Conservation (phyloP, 2,888 invertebrate species). For the Acanthococcus lagerstroemiae region DNA sequence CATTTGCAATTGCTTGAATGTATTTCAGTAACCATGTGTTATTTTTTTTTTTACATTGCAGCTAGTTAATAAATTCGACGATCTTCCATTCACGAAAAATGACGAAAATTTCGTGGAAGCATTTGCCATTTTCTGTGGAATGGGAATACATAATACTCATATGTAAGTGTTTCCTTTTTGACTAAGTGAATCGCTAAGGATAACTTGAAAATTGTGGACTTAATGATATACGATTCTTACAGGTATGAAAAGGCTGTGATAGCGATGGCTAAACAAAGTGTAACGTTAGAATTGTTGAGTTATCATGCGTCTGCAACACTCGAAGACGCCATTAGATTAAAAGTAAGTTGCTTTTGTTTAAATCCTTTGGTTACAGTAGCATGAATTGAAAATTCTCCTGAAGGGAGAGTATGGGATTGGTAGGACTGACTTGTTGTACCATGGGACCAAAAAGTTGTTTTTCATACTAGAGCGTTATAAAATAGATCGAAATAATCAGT, state of each 20-base stretch:
- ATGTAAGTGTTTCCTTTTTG: conserved; percentile 49
- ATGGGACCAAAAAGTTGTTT: too few species aligned
- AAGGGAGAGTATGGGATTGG: too few species aligned
- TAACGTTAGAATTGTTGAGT: conserved; percentile 85
- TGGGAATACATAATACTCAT: conserved; percentile 94
- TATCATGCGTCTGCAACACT: conserved; percentile 87
- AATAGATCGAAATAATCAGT: too few species aligned
- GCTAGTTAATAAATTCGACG: conserved; percentile 86
- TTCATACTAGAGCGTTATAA: too few species aligned
- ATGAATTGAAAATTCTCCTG: too few species aligned
- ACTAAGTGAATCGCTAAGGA: too few species aligned
- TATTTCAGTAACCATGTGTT: too few species aligned
- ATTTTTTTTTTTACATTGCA: conserved; percentile 42
- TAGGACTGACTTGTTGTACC: too few species aligned
- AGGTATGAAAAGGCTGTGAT: conserved; percentile 88
- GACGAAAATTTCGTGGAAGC: conserved; percentile 96
- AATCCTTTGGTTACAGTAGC: too few species aligned
- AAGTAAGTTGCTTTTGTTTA: too few species aligned
- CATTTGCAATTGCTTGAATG: too few species aligned
- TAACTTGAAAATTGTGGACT: background rate
- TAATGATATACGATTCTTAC: too few species aligned
- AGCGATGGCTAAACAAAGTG: conserved; percentile 92
- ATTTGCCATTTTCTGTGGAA: conserved; percentile 93
- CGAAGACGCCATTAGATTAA: conserved; percentile 77
- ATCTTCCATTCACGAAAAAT: conserved; percentile 81